These are phyloP conservation scores for Desmodus rotundus DNA, from an alignment of 2,113 vertebrate genomes.

Conservation along the genomic window DNA sequence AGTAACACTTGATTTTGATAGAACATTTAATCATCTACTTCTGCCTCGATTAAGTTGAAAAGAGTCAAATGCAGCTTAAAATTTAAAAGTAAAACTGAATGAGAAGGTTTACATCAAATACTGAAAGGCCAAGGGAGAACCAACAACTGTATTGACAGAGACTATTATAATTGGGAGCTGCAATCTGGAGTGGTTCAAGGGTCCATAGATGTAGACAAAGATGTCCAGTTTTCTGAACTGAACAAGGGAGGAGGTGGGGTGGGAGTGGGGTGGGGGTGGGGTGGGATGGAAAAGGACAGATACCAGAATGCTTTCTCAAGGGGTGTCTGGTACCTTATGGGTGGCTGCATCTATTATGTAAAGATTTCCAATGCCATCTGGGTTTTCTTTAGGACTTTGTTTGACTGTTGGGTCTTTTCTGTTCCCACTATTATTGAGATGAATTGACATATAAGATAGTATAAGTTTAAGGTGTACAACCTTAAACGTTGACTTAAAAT, in stretches of 20 bases:
- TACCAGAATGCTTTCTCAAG: neutral
- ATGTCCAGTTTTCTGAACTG: conserved; percentile 12
- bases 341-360: neutral
- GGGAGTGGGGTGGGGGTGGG: too few relatives aligned
- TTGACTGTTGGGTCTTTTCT: neutral
- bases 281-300: neutral
- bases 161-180: neutral
- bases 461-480: neutral
- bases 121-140: conserved; percentile 33
- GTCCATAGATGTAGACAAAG: neutral
- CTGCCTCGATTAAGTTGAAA: conserved; percentile 49
- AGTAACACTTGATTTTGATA: conserved; percentile 47
- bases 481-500: neutral
- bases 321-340: neutral
- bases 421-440: neutral
- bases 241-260: neutral
- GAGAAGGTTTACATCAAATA: conserved; percentile 47
- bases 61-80: conserved; percentile 47
- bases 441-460: neutral
- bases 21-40: conserved; percentile 66
- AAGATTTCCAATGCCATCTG: conserved; percentile 42
- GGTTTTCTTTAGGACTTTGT: conserved; percentile 40
- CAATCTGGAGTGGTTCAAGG: neutral
- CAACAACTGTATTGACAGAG: neutral
- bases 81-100: conserved; percentile 59